Percentiles rank a stretch among this genome's conserved stretches.
Evolutionary conservation across 1,140 invertebrate genomes (phyloP).

Genomic region (Neocloeon triangulifer): DNA sequence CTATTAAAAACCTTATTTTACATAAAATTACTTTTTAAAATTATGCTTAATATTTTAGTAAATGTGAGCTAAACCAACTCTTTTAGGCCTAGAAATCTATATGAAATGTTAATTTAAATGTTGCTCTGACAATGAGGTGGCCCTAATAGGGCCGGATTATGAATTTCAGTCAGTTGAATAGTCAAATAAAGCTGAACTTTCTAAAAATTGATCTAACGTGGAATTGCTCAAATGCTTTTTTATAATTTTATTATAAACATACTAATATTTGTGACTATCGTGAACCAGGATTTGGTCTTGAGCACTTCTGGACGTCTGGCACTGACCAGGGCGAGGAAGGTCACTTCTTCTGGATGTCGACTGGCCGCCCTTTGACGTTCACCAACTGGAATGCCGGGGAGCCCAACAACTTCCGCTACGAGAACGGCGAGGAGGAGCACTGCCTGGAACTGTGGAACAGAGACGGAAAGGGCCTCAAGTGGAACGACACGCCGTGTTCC

Average conservation of each 20-base stretch:
- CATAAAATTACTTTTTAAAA: too few species aligned
- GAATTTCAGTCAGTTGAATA: too few species aligned
- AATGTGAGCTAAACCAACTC: too few species aligned
- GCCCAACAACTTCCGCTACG: conserved; percentile 77
- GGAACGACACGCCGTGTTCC: conserved; percentile 81
- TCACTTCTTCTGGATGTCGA: conserved; percentile 81
- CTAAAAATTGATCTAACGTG: too few species aligned
- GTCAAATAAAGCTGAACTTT: too few species aligned
- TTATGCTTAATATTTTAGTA: too few species aligned
- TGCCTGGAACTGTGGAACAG: conserved; percentile 78
- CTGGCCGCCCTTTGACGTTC: conserved; percentile 64
- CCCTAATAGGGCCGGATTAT: too few species aligned
- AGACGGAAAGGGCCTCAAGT: conserved; percentile 72
- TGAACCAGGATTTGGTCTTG: conserved; percentile 50
- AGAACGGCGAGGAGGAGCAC: conserved; percentile 79
- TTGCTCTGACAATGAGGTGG: too few species aligned
- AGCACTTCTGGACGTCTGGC: conserved; percentile 83
- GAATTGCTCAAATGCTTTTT: too few species aligned
- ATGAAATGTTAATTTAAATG: too few species aligned
- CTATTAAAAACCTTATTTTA: too few species aligned
- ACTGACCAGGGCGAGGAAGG: conserved; percentile 77
- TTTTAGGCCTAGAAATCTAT: too few species aligned
- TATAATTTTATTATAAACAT: conserved; percentile 1
- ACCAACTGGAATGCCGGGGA: conserved; percentile 84
- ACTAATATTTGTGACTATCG: conserved; percentile 4